Conservation (phyloP, 2,888 invertebrate genomes). For the Hypena proboscidalis region DNA sequence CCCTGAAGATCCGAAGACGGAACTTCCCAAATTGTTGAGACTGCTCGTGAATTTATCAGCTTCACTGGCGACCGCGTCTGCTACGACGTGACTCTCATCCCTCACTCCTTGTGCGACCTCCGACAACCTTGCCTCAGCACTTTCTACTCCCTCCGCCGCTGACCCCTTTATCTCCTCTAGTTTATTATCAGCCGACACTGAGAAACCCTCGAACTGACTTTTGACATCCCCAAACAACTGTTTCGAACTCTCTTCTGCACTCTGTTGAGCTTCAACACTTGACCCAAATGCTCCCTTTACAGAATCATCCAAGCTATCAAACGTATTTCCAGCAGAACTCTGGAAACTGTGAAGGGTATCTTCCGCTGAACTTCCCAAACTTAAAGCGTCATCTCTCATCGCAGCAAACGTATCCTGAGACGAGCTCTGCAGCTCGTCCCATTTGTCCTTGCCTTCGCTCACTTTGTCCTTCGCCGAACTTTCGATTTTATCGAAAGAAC, state of each 20-base stretch:
- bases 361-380: conserved; percentile 72
- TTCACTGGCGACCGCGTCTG: conserved; percentile 62
- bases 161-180: conserved; percentile 70
- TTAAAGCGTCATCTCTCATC: conserved; percentile 70
- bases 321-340: conserved; percentile 79
- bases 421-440: conserved; percentile 77
- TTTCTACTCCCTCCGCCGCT: conserved; percentile 57
- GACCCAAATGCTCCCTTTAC: conserved; percentile 63
- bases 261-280: conserved; percentile 52
- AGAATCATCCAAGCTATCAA: conserved; percentile 78
- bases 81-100: conserved; percentile 53
- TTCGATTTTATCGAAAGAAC: conserved; percentile 79
- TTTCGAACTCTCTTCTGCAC: conserved; percentile 59
- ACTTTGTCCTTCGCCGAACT: conserved; percentile 77
- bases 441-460: conserved; percentile 67
- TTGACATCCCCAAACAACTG: conserved; percentile 69
- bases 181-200: conserved; percentile 76
- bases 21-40: conserved; percentile 77
- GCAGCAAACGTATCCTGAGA: conserved; percentile 76
- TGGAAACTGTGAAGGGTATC: conserved; percentile 79
- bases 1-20: conserved; percentile 77
- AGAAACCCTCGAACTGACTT: conserved; percentile 76
- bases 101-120: conserved; percentile 52
- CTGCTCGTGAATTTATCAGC: conserved; percentile 75
- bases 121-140: conserved; percentile 59